A percentile compares a stretch with the other conserved stretches of the same genome.
Evolutionary conservation across 2,888 invertebrate genomes (phyloP).

Genomic region (Drosophila falleni): DNA sequence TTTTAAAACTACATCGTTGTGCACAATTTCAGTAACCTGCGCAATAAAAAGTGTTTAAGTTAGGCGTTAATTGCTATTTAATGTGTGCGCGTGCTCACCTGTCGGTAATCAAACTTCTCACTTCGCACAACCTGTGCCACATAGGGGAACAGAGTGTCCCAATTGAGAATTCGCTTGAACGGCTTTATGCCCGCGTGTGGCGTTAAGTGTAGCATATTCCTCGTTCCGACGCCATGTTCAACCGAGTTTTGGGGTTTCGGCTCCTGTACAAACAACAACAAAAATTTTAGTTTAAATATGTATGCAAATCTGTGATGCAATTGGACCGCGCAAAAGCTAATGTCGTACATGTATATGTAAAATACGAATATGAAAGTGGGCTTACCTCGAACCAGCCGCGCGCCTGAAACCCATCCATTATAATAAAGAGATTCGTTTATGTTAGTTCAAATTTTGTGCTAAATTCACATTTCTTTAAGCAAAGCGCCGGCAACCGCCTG

Average conservation of each 20-base stretch:
- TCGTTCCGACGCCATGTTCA: constrained; percentile 85
- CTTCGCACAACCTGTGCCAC: constrained; percentile 89
- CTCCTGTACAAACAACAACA: constrained; percentile 66
- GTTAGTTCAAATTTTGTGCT: constrained; percentile 8
- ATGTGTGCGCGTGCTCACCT: constrained; percentile 86
- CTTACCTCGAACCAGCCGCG: constrained; percentile 85
- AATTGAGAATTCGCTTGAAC: constrained; percentile 87
- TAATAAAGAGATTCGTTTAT: constrained; percentile 60
- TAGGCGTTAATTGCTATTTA: constrained; percentile 8
- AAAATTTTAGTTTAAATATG: constrained; percentile 14
- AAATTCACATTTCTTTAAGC: constrained; percentile 34
- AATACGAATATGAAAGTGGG: constrained; percentile 5
- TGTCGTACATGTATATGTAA: not conserved
- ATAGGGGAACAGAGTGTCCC: constrained; percentile 88
- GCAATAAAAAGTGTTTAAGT: not conserved
- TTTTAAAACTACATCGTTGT: constrained; percentile 90
- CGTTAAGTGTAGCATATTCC: constrained; percentile 87
- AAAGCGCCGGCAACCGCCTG: constrained; percentile 39
- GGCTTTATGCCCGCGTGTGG: constrained; percentile 87
- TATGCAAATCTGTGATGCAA: constrained; percentile 46
- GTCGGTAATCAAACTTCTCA: constrained; percentile 89
- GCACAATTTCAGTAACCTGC: constrained; percentile 83
- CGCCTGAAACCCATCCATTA: constrained; percentile 72
- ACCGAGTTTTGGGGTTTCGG: constrained; percentile 77
- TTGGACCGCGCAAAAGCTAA: constrained; percentile 38